Evolutionary conservation across 1,140 invertebrate species (phyloP).

Genomic region (Trachymyrmex septentrionalis): DNA sequence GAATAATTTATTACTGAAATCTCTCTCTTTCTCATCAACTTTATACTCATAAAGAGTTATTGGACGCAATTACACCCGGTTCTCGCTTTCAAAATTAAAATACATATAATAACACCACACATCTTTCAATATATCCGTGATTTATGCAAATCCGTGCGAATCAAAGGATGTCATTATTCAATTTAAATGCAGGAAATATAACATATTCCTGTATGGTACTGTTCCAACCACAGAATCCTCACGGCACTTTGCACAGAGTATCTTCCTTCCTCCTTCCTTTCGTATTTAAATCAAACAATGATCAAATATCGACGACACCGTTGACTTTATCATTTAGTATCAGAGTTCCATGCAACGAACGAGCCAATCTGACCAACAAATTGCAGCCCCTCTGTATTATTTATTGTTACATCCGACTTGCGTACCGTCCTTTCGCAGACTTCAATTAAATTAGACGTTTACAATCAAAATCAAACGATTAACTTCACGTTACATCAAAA

Average conservation of each 20-base stretch:
- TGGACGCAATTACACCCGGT: conserved; percentile 19
- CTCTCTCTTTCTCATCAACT: conserved; percentile 7
- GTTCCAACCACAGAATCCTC: conserved; percentile 3
- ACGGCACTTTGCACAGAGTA: not conserved
- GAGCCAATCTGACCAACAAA: not conserved
- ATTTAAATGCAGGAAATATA: conserved; percentile 32
- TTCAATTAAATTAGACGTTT: not conserved
- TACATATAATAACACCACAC: conserved; percentile 17
- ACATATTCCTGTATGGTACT: conserved; percentile 22
- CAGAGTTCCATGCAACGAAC: conserved; percentile 12
- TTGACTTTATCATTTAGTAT: conserved; percentile 16
- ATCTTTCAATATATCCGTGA: conserved; percentile 26
- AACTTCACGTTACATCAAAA: not conserved
- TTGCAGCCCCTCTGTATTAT: not conserved
- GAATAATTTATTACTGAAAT: conserved; percentile 30
- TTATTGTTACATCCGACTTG: conserved; percentile 18
- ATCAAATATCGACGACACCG: conserved; percentile 26
- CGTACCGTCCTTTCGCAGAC: not conserved
- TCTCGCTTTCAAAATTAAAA: conserved; percentile 47
- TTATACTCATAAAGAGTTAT: conserved; percentile 35
- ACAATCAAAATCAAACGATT: conserved; percentile 1
- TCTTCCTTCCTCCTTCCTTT: not conserved
- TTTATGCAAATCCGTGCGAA: conserved; percentile 31
- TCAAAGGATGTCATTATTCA: conserved; percentile 39
- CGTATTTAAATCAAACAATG: conserved; percentile 36